Evolutionary conservation across 1,140 invertebrate genomes (phyloP).

Genomic region (Cherax quadricarinatus): DNA sequence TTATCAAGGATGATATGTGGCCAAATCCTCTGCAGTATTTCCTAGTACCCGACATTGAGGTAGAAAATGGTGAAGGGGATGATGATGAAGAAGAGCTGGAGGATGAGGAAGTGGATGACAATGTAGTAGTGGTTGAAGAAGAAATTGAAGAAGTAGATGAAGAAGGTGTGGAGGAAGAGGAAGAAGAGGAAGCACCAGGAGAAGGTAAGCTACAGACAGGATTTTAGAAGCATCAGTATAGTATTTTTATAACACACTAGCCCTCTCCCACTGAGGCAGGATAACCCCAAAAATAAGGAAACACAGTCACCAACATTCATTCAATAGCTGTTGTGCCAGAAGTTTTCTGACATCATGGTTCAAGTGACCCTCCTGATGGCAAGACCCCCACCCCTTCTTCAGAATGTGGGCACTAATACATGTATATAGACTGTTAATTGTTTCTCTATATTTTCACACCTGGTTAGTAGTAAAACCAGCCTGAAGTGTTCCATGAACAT

Average conservation of each 20-base stretch:
- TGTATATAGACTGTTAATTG: not conserved
- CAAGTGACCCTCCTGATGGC: too few relatives aligned
- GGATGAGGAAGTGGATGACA: slow-evolving; percentile 80
- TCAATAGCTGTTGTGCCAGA: too few relatives aligned
- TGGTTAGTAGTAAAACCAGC: too few relatives aligned
- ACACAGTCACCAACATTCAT: too few relatives aligned
- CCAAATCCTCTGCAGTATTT: slow-evolving; percentile 94
- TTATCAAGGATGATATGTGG: slow-evolving; percentile 93
- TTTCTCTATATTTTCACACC: too few relatives aligned
- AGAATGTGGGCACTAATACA: not conserved
- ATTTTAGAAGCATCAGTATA: not conserved
- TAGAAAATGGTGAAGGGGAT: slow-evolving; percentile 82
- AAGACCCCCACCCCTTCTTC: too few relatives aligned
- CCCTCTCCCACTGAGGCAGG: not conserved
- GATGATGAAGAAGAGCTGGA: slow-evolving; percentile 78
- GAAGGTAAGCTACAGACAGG: slow-evolving; percentile 71
- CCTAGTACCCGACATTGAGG: slow-evolving; percentile 87
- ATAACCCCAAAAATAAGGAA: too few relatives aligned
- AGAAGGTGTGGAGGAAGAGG: slow-evolving; percentile 75
- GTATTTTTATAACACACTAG: not conserved
- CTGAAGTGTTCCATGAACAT: too few relatives aligned
- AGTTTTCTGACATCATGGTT: too few relatives aligned
- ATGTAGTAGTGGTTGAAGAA: slow-evolving; percentile 77
- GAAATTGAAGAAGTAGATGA: slow-evolving; percentile 74
- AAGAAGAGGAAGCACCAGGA: slow-evolving; percentile 75